A percentile compares a stretch with the other conserved stretches of the same genome.
Evolutionary conservation across 2,888 invertebrate genomes (phyloP).

Genomic region (Catotricha subobsoleta): DNA sequence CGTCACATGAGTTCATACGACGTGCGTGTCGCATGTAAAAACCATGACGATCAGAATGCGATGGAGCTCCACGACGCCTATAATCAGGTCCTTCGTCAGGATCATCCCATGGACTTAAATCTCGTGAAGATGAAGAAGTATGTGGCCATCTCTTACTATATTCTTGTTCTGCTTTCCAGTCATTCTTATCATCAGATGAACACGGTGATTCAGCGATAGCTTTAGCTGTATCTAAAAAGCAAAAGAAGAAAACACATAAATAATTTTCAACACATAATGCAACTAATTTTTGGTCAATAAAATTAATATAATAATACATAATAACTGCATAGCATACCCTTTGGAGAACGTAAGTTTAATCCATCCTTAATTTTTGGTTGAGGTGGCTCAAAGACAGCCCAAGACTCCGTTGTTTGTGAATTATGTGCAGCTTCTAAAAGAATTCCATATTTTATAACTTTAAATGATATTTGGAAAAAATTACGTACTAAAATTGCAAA

Average conservation of each 20-base stretch:
- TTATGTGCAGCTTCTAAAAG: no score
- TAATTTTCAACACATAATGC: background rate
- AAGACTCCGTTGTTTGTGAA: no score
- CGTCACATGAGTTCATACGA: constrained; percentile 45
- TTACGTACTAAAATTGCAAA: no score
- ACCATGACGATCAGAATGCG: constrained; percentile 20
- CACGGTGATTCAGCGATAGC: constrained; percentile 48
- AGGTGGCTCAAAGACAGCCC: constrained; percentile 40
- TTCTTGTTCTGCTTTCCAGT: constrained; percentile 31
- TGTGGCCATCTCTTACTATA: constrained; percentile 36
- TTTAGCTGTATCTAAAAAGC: constrained; percentile 17
- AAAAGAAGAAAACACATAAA: background rate
- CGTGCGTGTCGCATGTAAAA: constrained; percentile 34
- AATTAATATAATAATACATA: background rate
- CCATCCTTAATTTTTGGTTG: constrained; percentile 9
- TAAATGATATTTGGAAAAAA: no score
- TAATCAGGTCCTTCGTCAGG: constrained; percentile 46
- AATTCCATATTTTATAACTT: no score
- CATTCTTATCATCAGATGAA: constrained; percentile 58
- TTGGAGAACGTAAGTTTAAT: constrained; percentile 7
- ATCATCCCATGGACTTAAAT: constrained; percentile 67
- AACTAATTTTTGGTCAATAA: background rate
- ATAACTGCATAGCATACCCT: constrained; percentile 3
- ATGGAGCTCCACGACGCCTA: constrained; percentile 19
- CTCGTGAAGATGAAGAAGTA: constrained; percentile 54